Evolutionary conservation across 2,888 invertebrate species (phyloP).

Genomic region (Standfussiana lucernea): DNA sequence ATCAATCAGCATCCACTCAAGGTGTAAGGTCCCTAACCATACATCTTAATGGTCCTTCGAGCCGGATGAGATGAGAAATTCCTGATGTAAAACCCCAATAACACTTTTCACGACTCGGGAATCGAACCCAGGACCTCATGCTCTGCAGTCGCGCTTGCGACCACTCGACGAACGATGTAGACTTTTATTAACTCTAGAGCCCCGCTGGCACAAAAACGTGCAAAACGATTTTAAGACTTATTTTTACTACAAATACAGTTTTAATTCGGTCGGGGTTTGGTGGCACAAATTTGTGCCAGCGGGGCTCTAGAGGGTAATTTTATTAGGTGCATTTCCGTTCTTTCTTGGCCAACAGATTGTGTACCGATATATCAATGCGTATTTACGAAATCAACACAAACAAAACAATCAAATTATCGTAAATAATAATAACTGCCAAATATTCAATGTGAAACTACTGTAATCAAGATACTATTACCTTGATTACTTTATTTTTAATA

Average conservation of each 20-base stretch:
- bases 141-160: background rate
- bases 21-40: too few relatives aligned
- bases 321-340: constrained; percentile 14
- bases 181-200: background rate
- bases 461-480: constrained; percentile 19
- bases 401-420: constrained; percentile 43
- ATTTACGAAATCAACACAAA: constrained; percentile 38
- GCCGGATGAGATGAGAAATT: too few relatives aligned
- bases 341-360: background rate
- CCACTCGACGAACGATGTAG: background rate
- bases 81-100: background rate
- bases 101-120: background rate
- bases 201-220: too few relatives aligned
- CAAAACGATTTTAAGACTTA: too few relatives aligned
- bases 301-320: too few relatives aligned
- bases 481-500: constrained; percentile 22
- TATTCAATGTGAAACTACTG: constrained; percentile 46
- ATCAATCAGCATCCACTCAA: too few relatives aligned
- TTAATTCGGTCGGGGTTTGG: too few relatives aligned
- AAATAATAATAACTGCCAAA: constrained; percentile 52
- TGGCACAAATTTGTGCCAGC: too few relatives aligned
- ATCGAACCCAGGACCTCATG: background rate
- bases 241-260: too few relatives aligned
- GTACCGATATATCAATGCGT: background rate
- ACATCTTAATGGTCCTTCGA: too few relatives aligned